phyloP scores from a whole-genome alignment of 2,888 invertebrate genomes.

The Machimus rusticus region DNA sequence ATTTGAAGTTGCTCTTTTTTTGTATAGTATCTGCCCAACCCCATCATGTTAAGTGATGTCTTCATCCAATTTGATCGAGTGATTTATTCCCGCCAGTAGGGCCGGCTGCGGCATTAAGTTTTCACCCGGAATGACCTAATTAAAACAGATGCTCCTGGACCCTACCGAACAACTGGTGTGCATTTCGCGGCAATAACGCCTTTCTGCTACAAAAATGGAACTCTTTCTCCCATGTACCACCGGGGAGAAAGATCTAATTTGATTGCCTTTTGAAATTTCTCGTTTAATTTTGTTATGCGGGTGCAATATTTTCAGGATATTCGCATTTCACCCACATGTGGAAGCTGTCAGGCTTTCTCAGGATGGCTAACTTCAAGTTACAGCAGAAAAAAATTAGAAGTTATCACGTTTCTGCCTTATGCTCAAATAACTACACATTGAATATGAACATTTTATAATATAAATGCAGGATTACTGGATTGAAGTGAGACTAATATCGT shows the following conservation, averaged over 20 bases:
- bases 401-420: not conserved
- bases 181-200: not conserved
- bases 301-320: not conserved
- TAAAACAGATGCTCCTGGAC: conserved; percentile 5
- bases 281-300: not conserved
- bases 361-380: not conserved
- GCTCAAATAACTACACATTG: not conserved
- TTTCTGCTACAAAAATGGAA: not conserved
- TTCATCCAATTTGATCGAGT: not conserved
- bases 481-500: too few relatives aligned
- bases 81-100: conserved; percentile 8
- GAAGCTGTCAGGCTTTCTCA: not conserved
- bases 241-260: not conserved
- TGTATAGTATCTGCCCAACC: not conserved
- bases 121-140: not conserved
- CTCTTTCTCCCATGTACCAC: not conserved
- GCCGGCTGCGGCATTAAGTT: not conserved
- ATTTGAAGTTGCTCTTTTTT: not conserved
- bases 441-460: too few relatives aligned
- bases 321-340: conserved; percentile 17
- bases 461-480: too few relatives aligned
- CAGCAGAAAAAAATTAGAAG: not conserved
- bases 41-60: not conserved
- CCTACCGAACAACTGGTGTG: not conserved
- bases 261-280: not conserved